Evolutionary conservation across 2,113 vertebrate genomes (phyloP).

Genomic region (Peromyscus californicus): DNA sequence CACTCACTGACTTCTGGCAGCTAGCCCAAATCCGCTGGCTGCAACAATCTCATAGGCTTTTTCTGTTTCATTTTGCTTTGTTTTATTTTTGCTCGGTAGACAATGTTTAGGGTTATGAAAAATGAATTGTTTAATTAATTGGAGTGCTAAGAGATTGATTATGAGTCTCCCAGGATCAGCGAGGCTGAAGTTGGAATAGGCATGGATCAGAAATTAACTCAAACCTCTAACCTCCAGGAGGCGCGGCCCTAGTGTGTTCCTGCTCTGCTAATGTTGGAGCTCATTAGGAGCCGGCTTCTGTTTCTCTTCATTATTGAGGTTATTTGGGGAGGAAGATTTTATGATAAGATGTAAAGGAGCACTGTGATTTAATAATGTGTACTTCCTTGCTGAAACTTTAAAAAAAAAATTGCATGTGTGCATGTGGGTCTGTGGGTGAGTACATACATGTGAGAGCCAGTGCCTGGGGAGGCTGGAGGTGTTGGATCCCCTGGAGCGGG

Average conservation of each 20-base stretch:
- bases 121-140: conserved; percentile 65
- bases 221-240: conserved; percentile 40
- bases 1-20: conserved; percentile 45
- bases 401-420: not conserved
- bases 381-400: not conserved
- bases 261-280: not conserved
- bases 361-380: conserved; percentile 15
- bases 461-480: not conserved
- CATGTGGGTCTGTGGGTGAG: not conserved
- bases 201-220: conserved; percentile 66
- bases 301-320: conserved; percentile 61
- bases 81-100: conserved; percentile 54
- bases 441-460: too few relatives aligned
- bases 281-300: conserved; percentile 44
- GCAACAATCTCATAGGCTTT: not conserved
- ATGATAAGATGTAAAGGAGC: conserved; percentile 42
- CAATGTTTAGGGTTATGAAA: conserved; percentile 26
- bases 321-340: conserved; percentile 69
- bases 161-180: conserved; percentile 25
- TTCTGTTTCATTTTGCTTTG: not conserved
- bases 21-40: conserved; percentile 42
- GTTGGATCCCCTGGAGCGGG: not conserved
- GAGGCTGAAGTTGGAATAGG: conserved; percentile 38
- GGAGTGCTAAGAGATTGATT: conserved; percentile 32
- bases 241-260: conserved; percentile 21